Conservation (phyloP, 2,797 vertebrate species). For the Anguilla marmorata region DNA sequence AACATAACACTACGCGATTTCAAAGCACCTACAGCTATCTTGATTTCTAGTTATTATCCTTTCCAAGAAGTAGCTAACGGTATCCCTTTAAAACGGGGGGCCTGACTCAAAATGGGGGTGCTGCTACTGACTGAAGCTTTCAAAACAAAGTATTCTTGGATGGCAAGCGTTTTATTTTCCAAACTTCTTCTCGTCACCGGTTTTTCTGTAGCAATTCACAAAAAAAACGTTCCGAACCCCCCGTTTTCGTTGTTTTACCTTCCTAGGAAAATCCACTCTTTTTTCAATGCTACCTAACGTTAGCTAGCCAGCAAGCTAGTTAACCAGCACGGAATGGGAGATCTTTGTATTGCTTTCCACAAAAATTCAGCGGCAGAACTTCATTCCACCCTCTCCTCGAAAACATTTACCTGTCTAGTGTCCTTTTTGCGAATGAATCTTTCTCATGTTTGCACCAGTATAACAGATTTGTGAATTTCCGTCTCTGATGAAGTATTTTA, state of each 20-base stretch:
- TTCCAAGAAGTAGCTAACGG: constrained; percentile 39
- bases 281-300: background rate
- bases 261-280: constrained; percentile 34
- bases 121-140: constrained; percentile 24
- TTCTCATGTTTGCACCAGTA: background rate
- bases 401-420: constrained; percentile 41
- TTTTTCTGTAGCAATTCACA: background rate
- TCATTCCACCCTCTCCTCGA: constrained; percentile 1
- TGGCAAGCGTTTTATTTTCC: background rate
- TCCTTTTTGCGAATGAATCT: background rate
- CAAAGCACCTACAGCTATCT: constrained; percentile 49
- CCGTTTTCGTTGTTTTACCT: constrained; percentile 23
- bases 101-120: constrained; percentile 26
- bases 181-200: constrained; percentile 14
- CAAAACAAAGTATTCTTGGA: constrained; percentile 27
- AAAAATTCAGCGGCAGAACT: constrained; percentile 67
- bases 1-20: constrained; percentile 4
- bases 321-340: constrained; percentile 17
- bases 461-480: background rate
- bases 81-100: constrained; percentile 31
- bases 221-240: background rate
- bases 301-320: constrained; percentile 11
- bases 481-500: constrained; percentile 20
- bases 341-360: constrained; percentile 46
- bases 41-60: constrained; percentile 50